These are phyloP conservation scores for Orthosia cruda DNA, from an alignment of 2,888 invertebrate genomes.

Conservation along the genomic window DNA sequence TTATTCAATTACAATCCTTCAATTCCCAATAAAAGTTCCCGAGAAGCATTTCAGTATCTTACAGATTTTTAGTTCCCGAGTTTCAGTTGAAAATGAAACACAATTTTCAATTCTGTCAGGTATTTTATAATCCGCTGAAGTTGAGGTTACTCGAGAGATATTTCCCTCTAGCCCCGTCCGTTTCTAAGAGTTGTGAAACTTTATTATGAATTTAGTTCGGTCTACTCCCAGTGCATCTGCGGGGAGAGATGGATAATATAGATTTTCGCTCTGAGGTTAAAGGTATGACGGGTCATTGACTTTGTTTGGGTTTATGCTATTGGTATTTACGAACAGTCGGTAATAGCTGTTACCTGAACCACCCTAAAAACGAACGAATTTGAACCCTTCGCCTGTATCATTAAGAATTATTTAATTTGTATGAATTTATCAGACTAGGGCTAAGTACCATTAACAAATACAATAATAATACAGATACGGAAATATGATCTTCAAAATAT, in stretches of 20 bases:
- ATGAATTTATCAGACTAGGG: too few species aligned
- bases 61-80: conserved; percentile 49
- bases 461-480: too few species aligned
- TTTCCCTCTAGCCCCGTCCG: conserved; percentile 68
- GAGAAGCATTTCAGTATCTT: conserved; percentile 32
- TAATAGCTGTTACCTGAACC: too few species aligned
- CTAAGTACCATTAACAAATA: too few species aligned
- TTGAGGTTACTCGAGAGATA: conserved; percentile 62
- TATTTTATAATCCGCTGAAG: conserved; percentile 62
- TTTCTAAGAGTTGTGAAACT: conserved; percentile 69
- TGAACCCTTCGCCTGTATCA: too few species aligned
- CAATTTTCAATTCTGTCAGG: conserved; percentile 61
- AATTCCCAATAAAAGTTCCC: conserved; percentile 11
- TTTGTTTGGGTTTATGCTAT: background rate
- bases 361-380: too few species aligned
- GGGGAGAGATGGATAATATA: conserved; percentile 13
- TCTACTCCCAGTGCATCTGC: conserved; percentile 55
- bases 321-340: too few species aligned
- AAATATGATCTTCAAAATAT: too few species aligned
- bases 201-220: conserved; percentile 74
- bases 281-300: conserved; percentile 4
- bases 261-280: conserved; percentile 28
- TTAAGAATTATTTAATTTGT: too few species aligned
- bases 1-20: conserved; percentile 46
- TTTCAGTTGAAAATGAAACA: conserved; percentile 49